Evolutionary conservation across 2,888 invertebrate species (phyloP), one percentile per base, ranked within the genome.

Genomic region (Arge pagana): DNA sequence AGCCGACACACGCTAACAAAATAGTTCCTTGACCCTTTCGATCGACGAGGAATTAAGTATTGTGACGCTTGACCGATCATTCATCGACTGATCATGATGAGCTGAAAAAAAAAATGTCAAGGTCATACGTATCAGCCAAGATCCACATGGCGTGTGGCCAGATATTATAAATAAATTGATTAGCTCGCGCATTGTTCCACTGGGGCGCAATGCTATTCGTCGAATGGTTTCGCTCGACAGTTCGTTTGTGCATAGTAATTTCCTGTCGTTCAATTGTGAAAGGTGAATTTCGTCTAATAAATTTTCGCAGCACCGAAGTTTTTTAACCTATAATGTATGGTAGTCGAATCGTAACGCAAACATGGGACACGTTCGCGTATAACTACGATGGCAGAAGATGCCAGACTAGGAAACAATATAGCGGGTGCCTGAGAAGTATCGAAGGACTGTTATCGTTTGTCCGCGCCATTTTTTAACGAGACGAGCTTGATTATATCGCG

Each of bases 101-200:
- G 31, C 33, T 33, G 31, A 23, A 31, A 23, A 33, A n/a, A 21
- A 15, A 67, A 71, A 71, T 73, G 72, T 71, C 73, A 73, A 73
- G 72, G 71, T 62, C 62, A 67, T 60, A 63, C 61, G 66, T 70
- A 65, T 69, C 64, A 66, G 69, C 63, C 59, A 59, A 62, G 60
- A 35, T 57, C 61, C 63, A 61, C 63, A 68, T 73, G 72, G 72
- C 72, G 50, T 39, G 15, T 8, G 51, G 59, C 69, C 68, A 61
- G 48, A 39, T 41, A 57, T 62, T 70, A 67, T 70, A 69, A 66
- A 67, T 60, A 62, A 67, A 63, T 54, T 60, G 52, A 48, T 36
- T 53, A n/a, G n/a, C n/a, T n/a, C n/a, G n/a, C n/a, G n/a, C n/a
- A n/a, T n/a, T n/a, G n/a, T n/a, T n/a, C n/a, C n/a, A n/a, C n/a